Percentiles rank a stretch among this genome's conserved stretches.
phyloP scores from a whole-genome alignment of 2,797 vertebrate genomes.

The Pseudochirops cupreus region DNA sequence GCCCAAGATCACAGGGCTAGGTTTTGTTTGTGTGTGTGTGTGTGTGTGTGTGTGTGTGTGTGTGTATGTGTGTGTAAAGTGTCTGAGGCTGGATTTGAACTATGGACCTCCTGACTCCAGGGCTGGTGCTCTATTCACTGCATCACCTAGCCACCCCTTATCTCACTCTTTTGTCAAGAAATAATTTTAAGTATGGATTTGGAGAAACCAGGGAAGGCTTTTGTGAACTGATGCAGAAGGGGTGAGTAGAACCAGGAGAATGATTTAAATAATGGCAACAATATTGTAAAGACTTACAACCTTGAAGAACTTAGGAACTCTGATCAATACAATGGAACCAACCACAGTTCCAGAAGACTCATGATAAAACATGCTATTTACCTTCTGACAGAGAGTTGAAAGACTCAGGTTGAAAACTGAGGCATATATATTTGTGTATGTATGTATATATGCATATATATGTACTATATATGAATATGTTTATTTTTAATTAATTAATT shows the following conservation, averaged over 20 bases:
- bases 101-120: no score
- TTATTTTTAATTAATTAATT: no score
- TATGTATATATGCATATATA: background rate
- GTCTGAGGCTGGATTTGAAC: no score
- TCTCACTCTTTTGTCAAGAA: background rate
- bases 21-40: no score
- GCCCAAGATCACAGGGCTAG: no score
- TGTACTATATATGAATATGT: background rate
- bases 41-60: no score
- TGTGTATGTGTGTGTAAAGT: no score
- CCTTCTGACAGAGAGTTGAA: background rate
- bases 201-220: background rate
- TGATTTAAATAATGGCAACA: background rate
- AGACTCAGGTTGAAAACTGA: background rate
- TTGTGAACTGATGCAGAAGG: background rate
- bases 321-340: background rate
- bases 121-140: no score
- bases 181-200: background rate
- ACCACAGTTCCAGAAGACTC: background rate
- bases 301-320: background rate
- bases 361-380: background rate
- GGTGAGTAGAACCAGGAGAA: background rate
- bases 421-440: background rate
- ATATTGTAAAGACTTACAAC: background rate
- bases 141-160: no score